Evolutionary conservation across 1,140 invertebrate species (phyloP), one percentile per base, ranked within the genome.

Genomic region (Zaprionus capensis): DNA sequence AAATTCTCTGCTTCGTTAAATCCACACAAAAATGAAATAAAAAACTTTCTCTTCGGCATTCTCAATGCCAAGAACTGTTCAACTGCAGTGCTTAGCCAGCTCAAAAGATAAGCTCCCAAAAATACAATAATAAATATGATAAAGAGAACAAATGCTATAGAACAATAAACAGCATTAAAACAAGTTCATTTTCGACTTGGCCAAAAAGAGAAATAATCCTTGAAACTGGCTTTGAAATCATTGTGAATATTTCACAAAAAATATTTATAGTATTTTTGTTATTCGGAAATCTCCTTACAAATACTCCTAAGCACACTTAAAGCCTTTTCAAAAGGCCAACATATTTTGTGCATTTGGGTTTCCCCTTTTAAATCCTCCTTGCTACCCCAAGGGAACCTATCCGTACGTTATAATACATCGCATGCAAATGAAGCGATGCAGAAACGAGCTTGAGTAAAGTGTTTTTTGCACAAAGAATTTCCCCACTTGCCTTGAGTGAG

Each of bases 381-480:
- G 14, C 2, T 15, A 15, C 5, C 31, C 3, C 31, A 34, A 41
- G 5, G 14, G 2, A 41, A n/a, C 41, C 11, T n/a, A 9, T 11
- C 2, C n/a, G 20, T n/a, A 9, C 6, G 14, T 31, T 31, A 31
- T 9, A 38, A 11, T 11, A 14, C 36, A 15, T n/a, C 46, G 11
- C 9, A 51, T 24, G 46, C 46, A 51, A 51, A 51, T 51, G 17
- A 51, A 51, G 11, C 46, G 46, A 22, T 24, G 46, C 46, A 51
- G 46, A 22, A 51, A 51, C 20, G 4, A 12, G 46, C 46, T 22
- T 0, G 22, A 51, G 46, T 51, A 4, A 24, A 51, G 46, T 51
- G 20, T 51, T 51, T 51, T 51, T 51, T 2, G 7, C 3, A 26
- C 6, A 6, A 7, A 7, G 7, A 46, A 46, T 46, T 20, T 9